These are phyloP conservation scores for Hypselothyrea guttata DNA, from an alignment of 2,888 invertebrate genomes.

Conservation along the genomic window DNA sequence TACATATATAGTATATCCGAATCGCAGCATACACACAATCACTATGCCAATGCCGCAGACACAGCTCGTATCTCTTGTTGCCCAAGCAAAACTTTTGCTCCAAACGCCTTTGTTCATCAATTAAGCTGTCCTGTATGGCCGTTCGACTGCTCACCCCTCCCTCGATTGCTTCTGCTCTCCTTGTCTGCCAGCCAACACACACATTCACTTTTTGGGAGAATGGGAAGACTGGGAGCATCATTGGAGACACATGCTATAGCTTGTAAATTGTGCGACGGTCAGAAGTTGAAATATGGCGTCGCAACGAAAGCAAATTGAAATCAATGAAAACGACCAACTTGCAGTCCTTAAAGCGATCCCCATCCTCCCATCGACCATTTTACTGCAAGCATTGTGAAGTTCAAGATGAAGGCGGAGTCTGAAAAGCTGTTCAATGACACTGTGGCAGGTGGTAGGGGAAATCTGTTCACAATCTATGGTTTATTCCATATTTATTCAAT, in stretches of 20 bases:
- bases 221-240: constrained; percentile 22
- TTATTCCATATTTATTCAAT: no score
- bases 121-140: constrained; percentile 71
- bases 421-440: no score
- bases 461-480: no score
- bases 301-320: constrained; percentile 69
- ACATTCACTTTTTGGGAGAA: constrained; percentile 3
- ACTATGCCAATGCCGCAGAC: constrained; percentile 37
- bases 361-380: no score
- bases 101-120: constrained; percentile 78
- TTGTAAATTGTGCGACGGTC: constrained; percentile 71
- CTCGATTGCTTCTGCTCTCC: background rate
- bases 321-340: constrained; percentile 62
- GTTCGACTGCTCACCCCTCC: constrained; percentile 22
- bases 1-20: background rate
- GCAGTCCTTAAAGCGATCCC: constrained; percentile 30
- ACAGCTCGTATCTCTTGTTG: constrained; percentile 17
- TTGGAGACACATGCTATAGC: constrained; percentile 71
- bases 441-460: no score
- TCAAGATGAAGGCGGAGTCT: constrained; percentile 21
- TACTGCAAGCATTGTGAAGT: constrained; percentile 9
- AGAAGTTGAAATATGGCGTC: constrained; percentile 76
- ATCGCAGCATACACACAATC: no score
- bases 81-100: constrained; percentile 64
- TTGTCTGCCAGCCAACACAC: constrained; percentile 24